Percentiles rank a stretch among this genome's conserved stretches.
Evolutionary conservation across 2,113 vertebrate species (phyloP).

Genomic region (Siphamia tubifer): DNA sequence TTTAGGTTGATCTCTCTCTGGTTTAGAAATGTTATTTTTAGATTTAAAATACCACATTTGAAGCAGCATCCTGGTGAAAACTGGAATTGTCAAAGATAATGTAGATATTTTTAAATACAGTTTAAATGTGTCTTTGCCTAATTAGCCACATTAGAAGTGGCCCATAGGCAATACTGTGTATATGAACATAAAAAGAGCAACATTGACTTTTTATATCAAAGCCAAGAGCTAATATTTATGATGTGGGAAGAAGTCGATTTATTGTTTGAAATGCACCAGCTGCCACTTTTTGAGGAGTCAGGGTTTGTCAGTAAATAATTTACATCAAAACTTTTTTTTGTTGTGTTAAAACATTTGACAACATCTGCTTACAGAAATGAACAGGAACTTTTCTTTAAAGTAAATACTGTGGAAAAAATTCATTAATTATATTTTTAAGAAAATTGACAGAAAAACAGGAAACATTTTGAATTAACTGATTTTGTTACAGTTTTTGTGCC

Average conservation of each 20-base stretch:
- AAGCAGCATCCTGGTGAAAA: slow-evolving; percentile 67
- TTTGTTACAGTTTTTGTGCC: slow-evolving; percentile 11
- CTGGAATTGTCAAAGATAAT: slow-evolving; percentile 64
- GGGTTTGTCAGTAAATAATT: slow-evolving; percentile 39
- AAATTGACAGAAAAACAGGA: slow-evolving; percentile 18
- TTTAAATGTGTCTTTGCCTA: slow-evolving; percentile 18
- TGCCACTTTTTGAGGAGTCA: slow-evolving; percentile 56
- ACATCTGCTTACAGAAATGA: slow-evolving; percentile 2
- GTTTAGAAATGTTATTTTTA: slow-evolving; percentile 46
- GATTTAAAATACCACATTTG: slow-evolving; percentile 11
- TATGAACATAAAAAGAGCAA: slow-evolving; percentile 34
- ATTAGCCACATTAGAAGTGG: slow-evolving; percentile 27
- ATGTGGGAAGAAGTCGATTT: slow-evolving; percentile 50
- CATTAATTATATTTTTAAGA: slow-evolving; percentile 49
- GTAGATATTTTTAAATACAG: slow-evolving; percentile 41
- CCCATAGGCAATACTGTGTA: slow-evolving; percentile 41
- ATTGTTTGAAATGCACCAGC: slow-evolving; percentile 62
- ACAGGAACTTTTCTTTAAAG: not conserved
- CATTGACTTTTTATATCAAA: slow-evolving; percentile 52
- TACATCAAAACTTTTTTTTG: slow-evolving; percentile 36
- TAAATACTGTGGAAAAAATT: slow-evolving; percentile 31
- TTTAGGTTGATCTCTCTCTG: slow-evolving; percentile 52
- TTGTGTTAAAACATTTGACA: not conserved
- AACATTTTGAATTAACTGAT: slow-evolving; percentile 4
- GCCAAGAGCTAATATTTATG: slow-evolving; percentile 73